Conservation (phyloP, 2,888 invertebrate genomes). For the Acutogordius australiensis region DNA sequence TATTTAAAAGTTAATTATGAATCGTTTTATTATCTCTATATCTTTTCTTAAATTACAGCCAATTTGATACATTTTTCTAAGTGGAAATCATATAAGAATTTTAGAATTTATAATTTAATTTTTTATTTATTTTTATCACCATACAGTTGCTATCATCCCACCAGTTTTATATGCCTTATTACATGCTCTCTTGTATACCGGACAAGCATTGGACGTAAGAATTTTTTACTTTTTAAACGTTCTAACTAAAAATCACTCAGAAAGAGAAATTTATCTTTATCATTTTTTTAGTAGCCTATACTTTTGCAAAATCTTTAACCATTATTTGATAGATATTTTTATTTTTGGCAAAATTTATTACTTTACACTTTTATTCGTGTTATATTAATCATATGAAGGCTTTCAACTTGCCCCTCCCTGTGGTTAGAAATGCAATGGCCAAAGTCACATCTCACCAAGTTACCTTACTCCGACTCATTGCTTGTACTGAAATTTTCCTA, state of each 20-base stretch:
- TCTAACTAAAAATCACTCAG: too few species aligned
- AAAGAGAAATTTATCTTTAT: too few species aligned
- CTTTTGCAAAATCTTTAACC: too few species aligned
- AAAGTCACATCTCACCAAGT: constrained; percentile 21
- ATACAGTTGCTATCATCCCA: constrained; percentile 27
- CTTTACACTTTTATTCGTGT: too few species aligned
- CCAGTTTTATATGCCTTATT: constrained; percentile 44
- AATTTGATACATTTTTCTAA: too few species aligned
- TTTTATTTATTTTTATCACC: constrained; percentile 16
- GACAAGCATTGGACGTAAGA: background rate
- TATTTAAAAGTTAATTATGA: too few species aligned
- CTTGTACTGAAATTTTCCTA: constrained; percentile 55
- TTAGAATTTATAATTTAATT: too few species aligned
- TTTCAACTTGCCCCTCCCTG: background rate
- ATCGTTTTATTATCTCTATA: too few species aligned
- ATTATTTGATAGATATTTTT: constrained; percentile 4
- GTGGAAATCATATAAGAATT: too few species aligned
- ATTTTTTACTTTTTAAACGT: too few species aligned
- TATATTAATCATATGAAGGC: background rate
- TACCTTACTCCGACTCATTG: constrained; percentile 58
- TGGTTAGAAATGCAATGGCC: background rate
- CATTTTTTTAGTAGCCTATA: too few species aligned
- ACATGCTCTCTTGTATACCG: background rate
- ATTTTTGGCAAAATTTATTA: background rate
- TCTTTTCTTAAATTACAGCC: too few species aligned